Evolutionary conservation across 2,888 invertebrate genomes (phyloP).

Genomic region (Ormia ochracea): DNA sequence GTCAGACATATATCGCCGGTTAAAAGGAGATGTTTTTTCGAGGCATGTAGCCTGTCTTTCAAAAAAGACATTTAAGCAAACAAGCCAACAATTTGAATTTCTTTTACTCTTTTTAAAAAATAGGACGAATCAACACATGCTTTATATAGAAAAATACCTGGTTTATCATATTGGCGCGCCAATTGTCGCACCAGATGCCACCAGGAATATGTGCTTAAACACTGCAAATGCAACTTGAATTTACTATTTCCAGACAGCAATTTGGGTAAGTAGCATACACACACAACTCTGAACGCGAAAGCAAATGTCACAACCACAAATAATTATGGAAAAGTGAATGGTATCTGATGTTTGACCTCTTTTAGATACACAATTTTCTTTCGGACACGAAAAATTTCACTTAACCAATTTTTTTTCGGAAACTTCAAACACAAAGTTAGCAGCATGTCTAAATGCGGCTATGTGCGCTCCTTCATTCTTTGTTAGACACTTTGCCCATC

Average conservation of each 20-base stretch:
- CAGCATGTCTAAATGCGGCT: too few relatives aligned
- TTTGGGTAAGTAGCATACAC: slow-evolving; percentile 63
- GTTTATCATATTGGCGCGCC: slow-evolving; percentile 70
- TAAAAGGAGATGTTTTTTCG: slow-evolving; percentile 69
- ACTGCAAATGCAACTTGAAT: slow-evolving; percentile 72
- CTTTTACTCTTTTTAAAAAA: not conserved
- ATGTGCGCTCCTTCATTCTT: too few relatives aligned
- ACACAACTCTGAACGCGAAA: not conserved
- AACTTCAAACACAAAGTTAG: too few relatives aligned
- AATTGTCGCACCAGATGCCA: slow-evolving; percentile 74
- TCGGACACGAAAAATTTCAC: too few relatives aligned
- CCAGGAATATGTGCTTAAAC: slow-evolving; percentile 69
- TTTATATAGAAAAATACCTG: slow-evolving; percentile 70
- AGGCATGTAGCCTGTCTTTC: slow-evolving; percentile 57
- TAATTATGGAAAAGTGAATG: too few relatives aligned
- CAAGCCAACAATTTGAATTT: not conserved
- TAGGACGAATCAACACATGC: slow-evolving; percentile 68
- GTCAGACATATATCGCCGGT: slow-evolving; percentile 66
- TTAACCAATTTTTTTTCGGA: too few relatives aligned
- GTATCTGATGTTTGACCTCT: too few relatives aligned
- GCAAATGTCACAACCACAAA: too few relatives aligned
- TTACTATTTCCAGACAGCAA: slow-evolving; percentile 69
- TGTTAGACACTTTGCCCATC: too few relatives aligned
- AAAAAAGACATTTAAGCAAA: not conserved
- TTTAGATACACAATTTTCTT: too few relatives aligned